Conservation (phyloP, 1,140 invertebrate species). For the Heliconius congener region DNA sequence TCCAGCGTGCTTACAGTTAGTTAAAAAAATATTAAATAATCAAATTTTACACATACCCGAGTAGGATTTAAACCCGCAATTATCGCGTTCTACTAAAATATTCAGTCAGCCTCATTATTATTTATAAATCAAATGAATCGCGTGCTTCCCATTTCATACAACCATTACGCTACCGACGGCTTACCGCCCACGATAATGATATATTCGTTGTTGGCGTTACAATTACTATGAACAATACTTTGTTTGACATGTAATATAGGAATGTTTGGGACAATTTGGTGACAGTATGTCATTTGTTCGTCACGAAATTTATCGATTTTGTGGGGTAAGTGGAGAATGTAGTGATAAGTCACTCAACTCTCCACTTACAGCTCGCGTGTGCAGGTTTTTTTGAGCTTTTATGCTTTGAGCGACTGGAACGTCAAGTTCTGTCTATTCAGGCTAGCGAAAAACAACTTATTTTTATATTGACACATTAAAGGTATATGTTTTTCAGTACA, state of each 20-base stretch:
- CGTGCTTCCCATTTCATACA: background rate
- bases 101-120: background rate
- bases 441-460: too few relatives aligned
- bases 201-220: background rate
- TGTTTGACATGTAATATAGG: background rate
- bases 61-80: background rate
- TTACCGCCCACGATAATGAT: constrained; percentile 2
- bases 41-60: too few relatives aligned
- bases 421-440: too few relatives aligned
- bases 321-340: background rate
- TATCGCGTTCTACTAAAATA: background rate
- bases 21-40: background rate
- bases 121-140: constrained; percentile 5
- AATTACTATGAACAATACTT: background rate
- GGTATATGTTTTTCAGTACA: too few relatives aligned
- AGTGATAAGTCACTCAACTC: too few relatives aligned
- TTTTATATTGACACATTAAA: too few relatives aligned
- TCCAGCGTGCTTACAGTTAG: too few relatives aligned
- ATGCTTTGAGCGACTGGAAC: too few relatives aligned
- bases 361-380: too few relatives aligned
- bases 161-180: background rate
- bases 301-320: background rate
- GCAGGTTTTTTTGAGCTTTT: too few relatives aligned
- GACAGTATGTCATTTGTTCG: background rate
- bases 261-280: background rate